Base-by-base conservation (phyloP, 2,888 invertebrate species). In the Drosophila birchii region DNA sequence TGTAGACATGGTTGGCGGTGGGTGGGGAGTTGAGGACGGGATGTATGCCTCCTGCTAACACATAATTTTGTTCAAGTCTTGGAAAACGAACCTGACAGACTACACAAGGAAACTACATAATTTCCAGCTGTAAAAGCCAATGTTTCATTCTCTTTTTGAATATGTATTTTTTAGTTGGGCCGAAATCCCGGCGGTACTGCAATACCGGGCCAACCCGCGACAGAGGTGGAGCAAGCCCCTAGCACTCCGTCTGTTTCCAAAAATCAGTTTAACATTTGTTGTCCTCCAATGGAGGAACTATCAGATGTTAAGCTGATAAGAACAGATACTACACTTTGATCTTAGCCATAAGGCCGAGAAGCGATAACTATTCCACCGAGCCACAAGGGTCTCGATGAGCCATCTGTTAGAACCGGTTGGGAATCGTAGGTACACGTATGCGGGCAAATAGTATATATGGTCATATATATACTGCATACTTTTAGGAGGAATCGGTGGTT, bases 151-250 rank as follows among this genome's bases (percentile, higher is more conserved):
- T 11, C 5, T 18, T 11, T 11, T 12, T 18, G 1, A 1, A n/a
- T 11, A 47, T 47, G 2, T 6, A 47, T 29, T 29, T 18, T 0
- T 75, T 0, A 80, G 80, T 83, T 90, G 91, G 90, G 91, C 90
- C 90, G 90, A 93, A 77, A 80, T 94, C 94, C 94, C 93, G 94
- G 94, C 93, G 93, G 94, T 94, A n/a, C n/a, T n/a, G n/a, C n/a
- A n/a, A n/a, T n/a, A n/a, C n/a, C n/a, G n/a, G n/a, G n/a, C n/a
- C n/a, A n/a, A n/a, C n/a, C n/a, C n/a, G n/a, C n/a, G n/a, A n/a
- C n/a, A n/a, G n/a, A n/a, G n/a, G n/a, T n/a, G n/a, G n/a, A n/a
- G n/a, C n/a, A n/a, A n/a, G n/a, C n/a, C n/a, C n/a, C n/a, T n/a
- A n/a, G n/a, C n/a, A n/a, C n/a, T n/a, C n/a, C n/a, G n/a, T n/a